Evolutionary conservation across 2,888 invertebrate genomes (phyloP).

Genomic region (Himalopsyche japonica): DNA sequence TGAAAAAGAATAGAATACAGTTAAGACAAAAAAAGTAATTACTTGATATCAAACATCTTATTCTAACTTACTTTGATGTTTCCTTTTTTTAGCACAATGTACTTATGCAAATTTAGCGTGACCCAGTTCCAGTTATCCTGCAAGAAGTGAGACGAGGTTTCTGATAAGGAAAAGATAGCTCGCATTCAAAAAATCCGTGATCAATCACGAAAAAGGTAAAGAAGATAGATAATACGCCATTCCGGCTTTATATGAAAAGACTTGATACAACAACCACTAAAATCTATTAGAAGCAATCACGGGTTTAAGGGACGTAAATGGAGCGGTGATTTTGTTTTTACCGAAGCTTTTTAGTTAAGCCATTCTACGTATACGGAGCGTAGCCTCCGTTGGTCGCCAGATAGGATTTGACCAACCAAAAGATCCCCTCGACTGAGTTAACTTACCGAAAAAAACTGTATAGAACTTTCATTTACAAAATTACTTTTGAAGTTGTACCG

Average conservation of each 20-base stretch:
- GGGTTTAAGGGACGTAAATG: not conserved
- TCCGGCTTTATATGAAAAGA: not conserved
- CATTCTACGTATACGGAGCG: not conserved
- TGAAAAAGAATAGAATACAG: too few relatives aligned
- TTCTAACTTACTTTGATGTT: not conserved
- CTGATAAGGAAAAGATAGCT: not conserved
- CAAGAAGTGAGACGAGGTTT: not conserved
- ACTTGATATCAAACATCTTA: too few relatives aligned
- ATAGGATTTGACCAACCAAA: not conserved
- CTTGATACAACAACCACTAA: not conserved
- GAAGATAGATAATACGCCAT: not conserved
- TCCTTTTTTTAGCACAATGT: not conserved
- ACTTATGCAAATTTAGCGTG: not conserved
- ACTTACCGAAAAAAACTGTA: not conserved
- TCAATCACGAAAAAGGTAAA: not conserved
- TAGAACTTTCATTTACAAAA: not conserved
- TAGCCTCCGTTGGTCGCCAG: not conserved
- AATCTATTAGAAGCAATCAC: not conserved
- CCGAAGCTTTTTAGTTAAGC: not conserved
- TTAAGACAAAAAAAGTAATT: too few relatives aligned
- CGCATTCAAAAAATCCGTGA: not conserved
- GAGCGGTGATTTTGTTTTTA: not conserved
- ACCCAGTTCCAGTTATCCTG: not conserved
- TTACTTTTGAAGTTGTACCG: not conserved
- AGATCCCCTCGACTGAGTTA: not conserved